Evolutionary conservation across 2,888 invertebrate species (phyloP), one percentile per base, ranked within the genome.

Genomic region (Philonicus albiceps): DNA sequence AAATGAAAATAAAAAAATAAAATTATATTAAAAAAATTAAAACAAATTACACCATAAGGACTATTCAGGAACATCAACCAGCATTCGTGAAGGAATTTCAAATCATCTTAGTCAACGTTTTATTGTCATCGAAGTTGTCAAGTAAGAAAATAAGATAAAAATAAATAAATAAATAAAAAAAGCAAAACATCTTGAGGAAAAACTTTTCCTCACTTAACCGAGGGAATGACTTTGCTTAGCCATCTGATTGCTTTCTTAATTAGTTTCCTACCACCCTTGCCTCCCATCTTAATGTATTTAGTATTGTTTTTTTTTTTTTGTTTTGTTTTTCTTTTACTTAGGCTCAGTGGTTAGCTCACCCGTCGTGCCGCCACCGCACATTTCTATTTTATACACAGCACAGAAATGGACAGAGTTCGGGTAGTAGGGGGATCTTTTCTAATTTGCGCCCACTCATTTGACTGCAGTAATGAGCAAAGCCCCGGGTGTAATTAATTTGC

Each of bases 211-310:
- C 27, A 27, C 27, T 27, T 22, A 64, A 64, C 27, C 22, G 27
- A 53, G 0, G 22, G 27, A 64, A 64, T 64, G 5, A 1, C 64
- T 64, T 64, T 64, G 64, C 64, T 64, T 22, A 64, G 27, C 64
- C 55, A 40, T 27, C n/a, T 43, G 78, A 78, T 78, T 78, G 40
- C 27, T 78, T 78, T 78, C 78, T 78, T 78, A 78, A 78, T 78
- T 78, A 78, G 37, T 37, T 40, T 78, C 11, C 11, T 22, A 49
- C n/a, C 27, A 0, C 27, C 19, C 55, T 19, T 8, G n/a, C 22
- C 7, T 2, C 2, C 37, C 11, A 37, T 37, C 37, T 1, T 11
- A 37, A 37, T 37, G 37, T 37, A 6, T 53, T n/a, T 53, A n/a
- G n/a, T 43, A 49, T 49, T 6, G 5, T 22, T 22, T 1, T 27